Percentiles rank a stretch among this genome's conserved stretches.
Evolutionary conservation across 35 echinoderm and acorn worm species (phyloP).

Genomic region (Diadema setosum): DNA sequence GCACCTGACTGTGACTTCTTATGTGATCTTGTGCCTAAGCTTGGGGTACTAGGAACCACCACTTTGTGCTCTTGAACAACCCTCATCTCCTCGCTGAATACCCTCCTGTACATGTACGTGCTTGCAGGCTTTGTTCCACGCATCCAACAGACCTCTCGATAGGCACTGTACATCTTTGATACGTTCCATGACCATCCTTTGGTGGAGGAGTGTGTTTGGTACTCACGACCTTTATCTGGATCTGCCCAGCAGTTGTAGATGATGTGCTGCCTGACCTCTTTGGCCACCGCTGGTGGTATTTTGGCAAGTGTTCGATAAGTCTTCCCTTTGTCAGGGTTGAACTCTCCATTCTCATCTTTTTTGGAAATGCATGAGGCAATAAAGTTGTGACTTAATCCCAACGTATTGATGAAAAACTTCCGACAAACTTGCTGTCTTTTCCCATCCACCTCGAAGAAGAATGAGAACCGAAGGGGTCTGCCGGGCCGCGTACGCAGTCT

Average conservation of each 20-base stretch:
- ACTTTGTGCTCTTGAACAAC: not conserved
- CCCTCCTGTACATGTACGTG: slow-evolving; percentile 11
- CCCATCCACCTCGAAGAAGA: not conserved
- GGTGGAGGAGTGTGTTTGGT: not conserved
- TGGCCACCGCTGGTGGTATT: not conserved
- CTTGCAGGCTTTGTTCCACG: not conserved
- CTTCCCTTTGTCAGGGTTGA: not conserved
- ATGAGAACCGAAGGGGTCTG: not conserved
- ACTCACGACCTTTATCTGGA: not conserved
- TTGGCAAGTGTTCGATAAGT: not conserved
- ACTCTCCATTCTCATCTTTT: not conserved
- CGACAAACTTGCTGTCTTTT: not conserved
- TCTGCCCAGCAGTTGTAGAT: slow-evolving; percentile 20
- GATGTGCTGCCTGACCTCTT: slow-evolving; percentile 17
- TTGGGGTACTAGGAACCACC: not conserved
- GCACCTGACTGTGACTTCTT: not conserved
- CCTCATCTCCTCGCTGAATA: slow-evolving; percentile 3
- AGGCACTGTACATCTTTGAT: not conserved
- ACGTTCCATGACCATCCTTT: slow-evolving; percentile 10
- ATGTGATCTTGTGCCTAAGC: not conserved
- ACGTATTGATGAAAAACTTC: not conserved
- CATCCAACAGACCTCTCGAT: not conserved
- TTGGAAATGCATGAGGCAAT: not conserved
- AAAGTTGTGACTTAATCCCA: not conserved
- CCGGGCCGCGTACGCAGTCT: not conserved